Conservation (phyloP, 1,140 invertebrate species). For the Lutraria rhynchaena region DNA sequence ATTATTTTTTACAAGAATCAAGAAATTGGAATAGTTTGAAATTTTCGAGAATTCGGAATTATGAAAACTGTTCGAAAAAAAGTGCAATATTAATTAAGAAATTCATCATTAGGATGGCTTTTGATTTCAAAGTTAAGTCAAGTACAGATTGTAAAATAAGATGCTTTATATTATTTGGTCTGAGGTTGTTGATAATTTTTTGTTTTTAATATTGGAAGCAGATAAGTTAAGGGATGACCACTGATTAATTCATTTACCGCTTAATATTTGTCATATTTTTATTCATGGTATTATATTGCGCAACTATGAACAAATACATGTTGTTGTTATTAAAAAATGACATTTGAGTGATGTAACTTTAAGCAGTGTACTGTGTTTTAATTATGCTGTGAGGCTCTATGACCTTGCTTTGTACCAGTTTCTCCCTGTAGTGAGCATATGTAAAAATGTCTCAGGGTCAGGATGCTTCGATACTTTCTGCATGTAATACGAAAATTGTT, state of each 20-base stretch:
- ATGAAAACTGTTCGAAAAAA: constrained; percentile 38
- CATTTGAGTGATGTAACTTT: constrained; percentile 15
- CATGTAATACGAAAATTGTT: constrained; percentile 31
- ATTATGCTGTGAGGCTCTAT: not conserved
- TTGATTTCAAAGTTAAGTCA: constrained; percentile 1
- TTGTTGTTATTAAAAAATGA: not conserved
- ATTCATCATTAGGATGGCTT: constrained; percentile 33
- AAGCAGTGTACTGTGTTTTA: constrained; percentile 13
- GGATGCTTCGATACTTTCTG: constrained; percentile 14
- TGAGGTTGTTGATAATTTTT: constrained; percentile 2
- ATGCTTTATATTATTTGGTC: not conserved
- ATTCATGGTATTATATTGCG: not conserved
- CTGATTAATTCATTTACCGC: no score
- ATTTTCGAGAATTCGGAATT: constrained; percentile 8
- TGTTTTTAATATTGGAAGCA: not conserved
- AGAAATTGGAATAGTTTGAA: constrained; percentile 23
- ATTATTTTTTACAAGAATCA: constrained; percentile 41
- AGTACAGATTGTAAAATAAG: not conserved
- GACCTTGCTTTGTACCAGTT: constrained; percentile 16
- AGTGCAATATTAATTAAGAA: constrained; percentile 32
- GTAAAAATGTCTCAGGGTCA: constrained; percentile 47
- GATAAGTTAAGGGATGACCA: no score
- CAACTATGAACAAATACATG: not conserved
- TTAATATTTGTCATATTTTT: not conserved
- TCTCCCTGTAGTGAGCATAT: constrained; percentile 22